Conservation (phyloP, 2,797 vertebrate species). For the Melanotaenia maccullochi region DNA sequence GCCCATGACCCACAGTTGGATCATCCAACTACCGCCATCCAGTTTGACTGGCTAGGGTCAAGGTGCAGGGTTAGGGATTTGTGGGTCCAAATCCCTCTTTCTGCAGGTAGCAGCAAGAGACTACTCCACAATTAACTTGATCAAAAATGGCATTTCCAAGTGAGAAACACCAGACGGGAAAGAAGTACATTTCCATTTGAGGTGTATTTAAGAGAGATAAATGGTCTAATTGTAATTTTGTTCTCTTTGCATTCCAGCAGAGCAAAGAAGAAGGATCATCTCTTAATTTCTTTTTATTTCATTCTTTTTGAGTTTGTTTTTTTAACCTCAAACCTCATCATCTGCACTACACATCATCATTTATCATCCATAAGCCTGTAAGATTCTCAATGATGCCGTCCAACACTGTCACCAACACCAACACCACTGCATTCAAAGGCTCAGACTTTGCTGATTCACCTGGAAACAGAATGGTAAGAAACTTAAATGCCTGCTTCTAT, state of each 20-base stretch:
- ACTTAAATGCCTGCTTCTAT: neutral
- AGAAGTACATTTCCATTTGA: neutral
- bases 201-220: neutral
- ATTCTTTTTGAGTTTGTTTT: slow-evolving; percentile 52
- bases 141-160: neutral
- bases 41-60: too few species aligned
- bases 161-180: neutral
- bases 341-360: slow-evolving; percentile 29
- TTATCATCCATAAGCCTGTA: slow-evolving; percentile 37
- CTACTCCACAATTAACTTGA: neutral
- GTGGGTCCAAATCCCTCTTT: neutral
- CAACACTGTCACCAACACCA: slow-evolving; percentile 81
- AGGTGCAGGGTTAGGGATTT: too few species aligned
- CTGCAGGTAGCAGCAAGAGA: neutral
- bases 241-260: slow-evolving; percentile 71
- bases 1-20: neutral
- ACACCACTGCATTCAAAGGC: slow-evolving; percentile 76
- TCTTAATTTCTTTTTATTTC: slow-evolving; percentile 50
- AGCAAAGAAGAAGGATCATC: slow-evolving; percentile 77
- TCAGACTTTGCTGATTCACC: slow-evolving; percentile 77
- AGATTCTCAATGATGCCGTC: slow-evolving; percentile 83
- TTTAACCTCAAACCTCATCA: slow-evolving; percentile 42
- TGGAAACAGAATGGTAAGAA: slow-evolving; percentile 83
- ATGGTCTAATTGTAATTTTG: slow-evolving; percentile 20
- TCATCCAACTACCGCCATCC: neutral